Conservation (phyloP, 2,888 invertebrate genomes). For the Phortica magna region DNA sequence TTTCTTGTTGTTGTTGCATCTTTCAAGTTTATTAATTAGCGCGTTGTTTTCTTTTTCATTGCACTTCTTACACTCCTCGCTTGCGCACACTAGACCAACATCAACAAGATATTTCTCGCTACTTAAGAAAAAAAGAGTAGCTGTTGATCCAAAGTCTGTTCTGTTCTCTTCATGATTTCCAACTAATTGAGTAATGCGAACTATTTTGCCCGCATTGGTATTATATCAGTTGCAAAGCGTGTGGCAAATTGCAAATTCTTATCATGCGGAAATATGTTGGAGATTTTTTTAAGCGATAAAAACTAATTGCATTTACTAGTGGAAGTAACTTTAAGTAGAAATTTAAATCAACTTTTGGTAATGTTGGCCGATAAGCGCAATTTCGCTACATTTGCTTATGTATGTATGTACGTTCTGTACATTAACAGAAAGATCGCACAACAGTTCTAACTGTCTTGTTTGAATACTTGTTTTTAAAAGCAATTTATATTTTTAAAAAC, state of each 20-base stretch:
- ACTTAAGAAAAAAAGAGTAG: neutral
- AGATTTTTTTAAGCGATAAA: neutral
- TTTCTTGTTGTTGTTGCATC: neutral
- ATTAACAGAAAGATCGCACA: too few relatives aligned
- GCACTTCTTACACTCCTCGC: neutral
- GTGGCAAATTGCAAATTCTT: neutral
- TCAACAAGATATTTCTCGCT: neutral
- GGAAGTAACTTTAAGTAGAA: neutral
- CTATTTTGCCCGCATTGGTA: neutral
- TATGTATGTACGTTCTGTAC: too few relatives aligned
- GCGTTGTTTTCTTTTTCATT: neutral
- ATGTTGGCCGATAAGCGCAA: neutral
- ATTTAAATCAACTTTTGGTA: neutral
- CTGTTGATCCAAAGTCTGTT: neutral
- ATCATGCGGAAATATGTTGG: neutral
- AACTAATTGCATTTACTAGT: neutral
- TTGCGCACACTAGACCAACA: too few relatives aligned
- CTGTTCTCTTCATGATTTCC: neutral
- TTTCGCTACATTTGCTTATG: neutral
- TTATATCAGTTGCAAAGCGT: neutral
- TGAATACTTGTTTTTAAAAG: too few relatives aligned
- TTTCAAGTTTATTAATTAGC: slow-evolving; percentile 16
- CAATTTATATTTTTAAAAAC: too few relatives aligned
- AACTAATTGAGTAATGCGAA: neutral
- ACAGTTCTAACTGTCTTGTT: too few relatives aligned